Percentiles rank a stretch among this genome's conserved stretches.
These are phyloP conservation scores for Andrena hattorfiana DNA, from an alignment of 2,888 invertebrate species.

Conservation along the genomic window DNA sequence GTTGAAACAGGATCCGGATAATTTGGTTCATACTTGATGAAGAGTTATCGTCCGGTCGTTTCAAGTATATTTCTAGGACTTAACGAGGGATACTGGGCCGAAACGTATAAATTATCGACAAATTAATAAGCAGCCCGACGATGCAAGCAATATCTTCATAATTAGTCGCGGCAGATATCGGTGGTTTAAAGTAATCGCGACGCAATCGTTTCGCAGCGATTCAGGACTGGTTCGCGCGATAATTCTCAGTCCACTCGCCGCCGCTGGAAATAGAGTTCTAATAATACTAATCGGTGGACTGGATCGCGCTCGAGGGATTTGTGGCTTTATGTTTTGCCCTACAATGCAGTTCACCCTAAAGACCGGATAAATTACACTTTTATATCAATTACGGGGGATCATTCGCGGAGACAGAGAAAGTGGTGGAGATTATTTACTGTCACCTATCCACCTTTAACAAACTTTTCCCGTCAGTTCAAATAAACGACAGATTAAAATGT, in stretches of 20 bases:
- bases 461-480: too few species aligned
- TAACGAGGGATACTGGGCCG: not conserved
- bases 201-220: not conserved
- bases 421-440: not conserved
- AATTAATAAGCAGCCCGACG: not conserved
- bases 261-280: conserved; percentile 30
- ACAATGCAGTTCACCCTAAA: conserved; percentile 31
- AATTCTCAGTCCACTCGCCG: conserved; percentile 11
- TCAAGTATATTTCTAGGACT: conserved; percentile 35
- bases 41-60: conserved; percentile 43
- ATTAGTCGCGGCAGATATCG: not conserved
- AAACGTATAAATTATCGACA: conserved; percentile 14
- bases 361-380: conserved; percentile 21
- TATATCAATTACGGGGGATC: conserved; percentile 19
- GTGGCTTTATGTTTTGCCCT: not conserved
- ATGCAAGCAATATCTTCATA: not conserved
- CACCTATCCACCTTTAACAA: too few species aligned
- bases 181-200: not conserved
- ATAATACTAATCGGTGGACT: conserved; percentile 31
- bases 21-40: conserved; percentile 37
- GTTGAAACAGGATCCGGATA: conserved; percentile 45
- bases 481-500: too few species aligned
- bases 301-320: not conserved
- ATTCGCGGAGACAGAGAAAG: not conserved
- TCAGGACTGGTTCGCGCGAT: conserved; percentile 4